Percentiles rank a stretch among this genome's conserved stretches.
These are phyloP conservation scores for Dipodomys ordii DNA, from an alignment of 2,113 vertebrate genomes.

Conservation along the genomic window DNA sequence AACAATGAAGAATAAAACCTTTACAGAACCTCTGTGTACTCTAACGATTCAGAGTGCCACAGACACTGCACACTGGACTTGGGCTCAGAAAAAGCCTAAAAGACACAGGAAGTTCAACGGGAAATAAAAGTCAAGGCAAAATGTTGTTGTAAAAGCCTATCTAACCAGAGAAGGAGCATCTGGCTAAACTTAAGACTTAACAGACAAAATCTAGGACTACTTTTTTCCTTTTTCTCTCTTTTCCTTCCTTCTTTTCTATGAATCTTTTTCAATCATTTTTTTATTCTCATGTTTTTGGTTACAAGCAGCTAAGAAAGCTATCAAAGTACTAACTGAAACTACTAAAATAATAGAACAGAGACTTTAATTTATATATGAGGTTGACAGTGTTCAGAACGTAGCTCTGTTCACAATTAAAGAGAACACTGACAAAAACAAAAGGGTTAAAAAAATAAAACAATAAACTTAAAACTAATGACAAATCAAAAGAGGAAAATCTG, in stretches of 20 bases:
- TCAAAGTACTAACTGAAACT: neutral
- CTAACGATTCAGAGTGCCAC: no score
- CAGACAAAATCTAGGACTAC: neutral
- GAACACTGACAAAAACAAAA: no score
- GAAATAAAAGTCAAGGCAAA: neutral
- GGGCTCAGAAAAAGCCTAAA: neutral
- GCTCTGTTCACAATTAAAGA: no score
- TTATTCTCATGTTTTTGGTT: neutral
- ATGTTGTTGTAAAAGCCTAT: neutral
- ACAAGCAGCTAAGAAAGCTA: neutral
- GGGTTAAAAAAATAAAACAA: neutral
- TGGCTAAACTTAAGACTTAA: neutral
- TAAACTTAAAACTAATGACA: neutral
- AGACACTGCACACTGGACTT: no score
- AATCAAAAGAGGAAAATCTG: neutral
- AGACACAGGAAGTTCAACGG: neutral
- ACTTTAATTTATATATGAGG: neutral
- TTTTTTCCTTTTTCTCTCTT: neutral
- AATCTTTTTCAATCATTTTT: neutral
- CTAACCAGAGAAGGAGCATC: neutral
- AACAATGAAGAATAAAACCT: neutral
- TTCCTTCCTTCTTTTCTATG: neutral
- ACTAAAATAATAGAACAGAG: neutral
- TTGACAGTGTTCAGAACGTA: no score
- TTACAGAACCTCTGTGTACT: neutral